Evolutionary conservation across 1,140 invertebrate species (phyloP).

Genomic region (Caerostris extrusa): DNA sequence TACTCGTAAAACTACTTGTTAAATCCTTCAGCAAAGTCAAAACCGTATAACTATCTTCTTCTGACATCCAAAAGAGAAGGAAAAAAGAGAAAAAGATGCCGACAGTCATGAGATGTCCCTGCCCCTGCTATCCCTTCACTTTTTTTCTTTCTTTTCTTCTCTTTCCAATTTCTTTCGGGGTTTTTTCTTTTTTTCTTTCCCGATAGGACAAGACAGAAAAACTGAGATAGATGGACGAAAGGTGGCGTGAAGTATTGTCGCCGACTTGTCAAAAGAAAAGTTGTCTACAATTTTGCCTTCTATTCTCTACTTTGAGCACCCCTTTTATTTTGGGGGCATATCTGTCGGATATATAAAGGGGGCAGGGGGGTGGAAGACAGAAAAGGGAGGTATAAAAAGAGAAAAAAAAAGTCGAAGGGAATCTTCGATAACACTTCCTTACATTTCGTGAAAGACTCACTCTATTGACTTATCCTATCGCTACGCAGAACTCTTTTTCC

Average conservation of each 20-base stretch:
- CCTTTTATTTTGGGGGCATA: background rate
- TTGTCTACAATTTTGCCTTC: slow-evolving; percentile 68
- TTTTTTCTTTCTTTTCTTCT: background rate
- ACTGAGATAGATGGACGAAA: slow-evolving; percentile 68
- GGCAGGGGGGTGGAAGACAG: background rate
- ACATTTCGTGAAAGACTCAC: slow-evolving; percentile 66
- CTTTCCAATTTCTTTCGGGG: too few relatives aligned
- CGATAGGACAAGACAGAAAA: slow-evolving; percentile 39
- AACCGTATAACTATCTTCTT: slow-evolving; percentile 60
- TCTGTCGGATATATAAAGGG: background rate
- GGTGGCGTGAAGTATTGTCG: slow-evolving; percentile 73
- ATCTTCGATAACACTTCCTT: slow-evolving; percentile 69
- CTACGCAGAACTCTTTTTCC: background rate
- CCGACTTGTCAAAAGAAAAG: slow-evolving; percentile 71
- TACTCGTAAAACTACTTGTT: slow-evolving; percentile 58
- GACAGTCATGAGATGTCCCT: slow-evolving; percentile 49
- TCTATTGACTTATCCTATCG: slow-evolving; percentile 44
- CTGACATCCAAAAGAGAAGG: slow-evolving; percentile 18
- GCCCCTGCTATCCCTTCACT: background rate
- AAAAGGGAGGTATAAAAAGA: too few relatives aligned
- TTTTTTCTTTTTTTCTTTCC: background rate
- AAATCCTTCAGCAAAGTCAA: slow-evolving; percentile 65
- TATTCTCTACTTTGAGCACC: background rate
- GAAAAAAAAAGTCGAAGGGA: slow-evolving; percentile 47
- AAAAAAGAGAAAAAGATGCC: slow-evolving; percentile 39